These are phyloP conservation scores for Mythimna impura DNA, from an alignment of 2,888 invertebrate species.

Conservation along the genomic window DNA sequence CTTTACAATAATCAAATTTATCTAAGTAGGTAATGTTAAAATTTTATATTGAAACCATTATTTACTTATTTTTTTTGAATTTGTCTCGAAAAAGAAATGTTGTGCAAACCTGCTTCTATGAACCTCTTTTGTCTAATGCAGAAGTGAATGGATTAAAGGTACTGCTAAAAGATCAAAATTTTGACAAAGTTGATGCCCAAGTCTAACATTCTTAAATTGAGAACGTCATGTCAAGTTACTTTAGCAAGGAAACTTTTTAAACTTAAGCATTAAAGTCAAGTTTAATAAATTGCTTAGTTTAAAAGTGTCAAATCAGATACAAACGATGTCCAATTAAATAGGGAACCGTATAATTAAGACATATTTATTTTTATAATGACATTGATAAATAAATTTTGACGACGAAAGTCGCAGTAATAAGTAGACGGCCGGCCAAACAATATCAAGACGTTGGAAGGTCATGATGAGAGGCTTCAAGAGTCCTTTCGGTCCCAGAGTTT, in stretches of 20 bases:
- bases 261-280: neutral
- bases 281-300: neutral
- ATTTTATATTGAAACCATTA: too few species aligned
- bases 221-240: neutral
- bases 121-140: too few species aligned
- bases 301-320: neutral
- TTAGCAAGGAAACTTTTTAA: neutral
- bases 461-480: conserved; percentile 54
- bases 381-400: conserved; percentile 9
- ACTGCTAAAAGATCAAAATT: neutral
- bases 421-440: conserved; percentile 33
- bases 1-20: too few species aligned
- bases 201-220: neutral
- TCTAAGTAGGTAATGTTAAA: too few species aligned
- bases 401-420: conserved; percentile 28
- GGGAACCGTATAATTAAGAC: neutral
- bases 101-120: too few species aligned
- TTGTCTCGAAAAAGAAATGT: too few species aligned
- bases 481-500: conserved; percentile 37
- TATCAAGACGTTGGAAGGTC: conserved; percentile 49
- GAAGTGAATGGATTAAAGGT: neutral
- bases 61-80: too few species aligned
- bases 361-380: neutral
- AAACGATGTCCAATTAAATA: neutral
- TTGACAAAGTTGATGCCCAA: neutral